A percentile compares a stretch with the other conserved stretches of the same genome.
These are phyloP conservation scores for Ptychadena robeensis DNA, from an alignment of 2,797 vertebrate genomes.

Conservation along the genomic window DNA sequence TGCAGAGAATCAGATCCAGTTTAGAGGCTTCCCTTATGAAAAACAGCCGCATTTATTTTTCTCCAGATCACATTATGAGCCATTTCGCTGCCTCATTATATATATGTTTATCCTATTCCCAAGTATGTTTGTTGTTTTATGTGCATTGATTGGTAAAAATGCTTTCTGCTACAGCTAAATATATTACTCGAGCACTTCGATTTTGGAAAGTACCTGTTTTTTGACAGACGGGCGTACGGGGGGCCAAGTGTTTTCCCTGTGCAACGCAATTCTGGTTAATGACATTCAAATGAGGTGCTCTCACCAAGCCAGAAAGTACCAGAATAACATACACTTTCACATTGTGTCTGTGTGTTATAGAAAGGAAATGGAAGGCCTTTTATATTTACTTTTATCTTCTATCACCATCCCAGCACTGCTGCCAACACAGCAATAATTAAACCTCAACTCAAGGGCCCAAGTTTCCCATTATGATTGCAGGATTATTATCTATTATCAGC, in stretches of 20 bases:
- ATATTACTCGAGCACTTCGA: neutral
- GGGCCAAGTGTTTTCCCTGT: neutral
- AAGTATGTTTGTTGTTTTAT: too few relatives aligned
- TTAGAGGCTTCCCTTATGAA: slow-evolving; percentile 38
- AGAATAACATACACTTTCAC: neutral
- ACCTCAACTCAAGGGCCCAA: too few relatives aligned
- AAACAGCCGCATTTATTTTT: slow-evolving; percentile 12
- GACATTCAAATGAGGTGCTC: neutral
- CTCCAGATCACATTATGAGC: neutral
- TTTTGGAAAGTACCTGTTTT: slow-evolving; percentile 23
- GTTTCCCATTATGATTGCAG: too few relatives aligned
- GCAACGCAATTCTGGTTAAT: neutral
- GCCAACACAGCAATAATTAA: too few relatives aligned
- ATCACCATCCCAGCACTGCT: neutral
- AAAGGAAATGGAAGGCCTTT: neutral
- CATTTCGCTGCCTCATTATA: slow-evolving; percentile 18
- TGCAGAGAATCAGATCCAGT: slow-evolving; percentile 56
- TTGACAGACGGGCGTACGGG: neutral
- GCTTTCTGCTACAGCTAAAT: neutral
- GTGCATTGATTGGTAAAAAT: neutral
- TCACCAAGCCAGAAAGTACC: neutral
- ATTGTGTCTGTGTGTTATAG: neutral
- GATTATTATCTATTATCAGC: too few relatives aligned
- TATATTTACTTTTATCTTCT: neutral
- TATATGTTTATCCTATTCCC: slow-evolving; percentile 1